These are phyloP conservation scores for Petrocephalus zakoni DNA, from an alignment of 2,113 vertebrate species.

Conservation along the genomic window DNA sequence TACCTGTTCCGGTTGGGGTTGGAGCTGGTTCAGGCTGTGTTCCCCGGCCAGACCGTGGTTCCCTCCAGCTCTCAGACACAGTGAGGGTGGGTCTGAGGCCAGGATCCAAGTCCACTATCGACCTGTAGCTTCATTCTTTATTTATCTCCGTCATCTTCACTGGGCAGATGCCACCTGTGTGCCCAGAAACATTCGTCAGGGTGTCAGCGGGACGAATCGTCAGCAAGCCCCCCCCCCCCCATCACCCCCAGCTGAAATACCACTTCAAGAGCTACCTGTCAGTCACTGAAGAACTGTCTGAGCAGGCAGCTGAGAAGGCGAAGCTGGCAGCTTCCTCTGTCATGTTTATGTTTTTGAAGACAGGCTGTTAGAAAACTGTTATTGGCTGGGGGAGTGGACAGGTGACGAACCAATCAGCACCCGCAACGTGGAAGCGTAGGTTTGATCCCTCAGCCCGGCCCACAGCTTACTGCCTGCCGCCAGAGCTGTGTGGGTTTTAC, in stretches of 20 bases:
- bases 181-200: not conserved
- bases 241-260: not conserved
- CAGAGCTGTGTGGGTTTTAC: not conserved
- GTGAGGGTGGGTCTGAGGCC: not conserved
- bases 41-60: not conserved
- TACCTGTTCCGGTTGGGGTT: too few relatives aligned
- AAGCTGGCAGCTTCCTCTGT: not conserved
- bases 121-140: not conserved
- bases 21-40: not conserved
- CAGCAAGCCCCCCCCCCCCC: not conserved
- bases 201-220: not conserved
- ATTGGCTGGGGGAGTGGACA: not conserved
- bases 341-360: not conserved
- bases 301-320: not conserved
- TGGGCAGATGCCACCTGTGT: not conserved
- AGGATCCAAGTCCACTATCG: not conserved
- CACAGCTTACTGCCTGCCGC: not conserved
- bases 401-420: not conserved
- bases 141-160: not conserved
- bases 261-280: not conserved
- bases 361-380: not conserved
- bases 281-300: not conserved
- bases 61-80: not conserved
- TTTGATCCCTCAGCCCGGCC: not conserved
- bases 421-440: not conserved